phyloP scores from a whole-genome alignment of 2,888 invertebrate species.

The Amphiduros pacificus region DNA sequence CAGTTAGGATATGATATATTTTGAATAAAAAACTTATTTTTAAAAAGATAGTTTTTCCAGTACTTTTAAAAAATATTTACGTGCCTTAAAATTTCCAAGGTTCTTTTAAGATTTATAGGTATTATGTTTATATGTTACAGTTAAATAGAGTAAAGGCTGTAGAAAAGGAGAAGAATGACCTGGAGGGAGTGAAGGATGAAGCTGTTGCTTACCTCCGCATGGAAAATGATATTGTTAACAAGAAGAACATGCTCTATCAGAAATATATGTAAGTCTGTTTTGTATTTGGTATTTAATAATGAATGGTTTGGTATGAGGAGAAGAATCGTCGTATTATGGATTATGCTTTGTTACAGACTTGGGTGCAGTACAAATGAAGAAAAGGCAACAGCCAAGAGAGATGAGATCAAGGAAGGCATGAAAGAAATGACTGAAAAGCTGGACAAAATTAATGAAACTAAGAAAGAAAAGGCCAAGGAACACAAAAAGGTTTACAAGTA shows the following conservation, averaged over 20 bases:
- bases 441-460: conserved; percentile 62
- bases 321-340: too few relatives aligned
- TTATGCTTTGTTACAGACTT: conserved; percentile 30
- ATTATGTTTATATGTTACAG: conserved; percentile 39
- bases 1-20: too few relatives aligned
- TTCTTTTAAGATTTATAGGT: too few relatives aligned
- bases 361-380: conserved; percentile 44
- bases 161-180: conserved; percentile 60
- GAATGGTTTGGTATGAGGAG: too few relatives aligned
- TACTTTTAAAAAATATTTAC: too few relatives aligned
- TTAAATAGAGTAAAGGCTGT: conserved; percentile 78
- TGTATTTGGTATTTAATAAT: too few relatives aligned
- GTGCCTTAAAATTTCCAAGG: too few relatives aligned
- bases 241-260: conserved; percentile 74
- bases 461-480: conserved; percentile 67
- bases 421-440: conserved; percentile 65
- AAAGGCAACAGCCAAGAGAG: conserved; percentile 44
- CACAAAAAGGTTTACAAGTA: conserved; percentile 52
- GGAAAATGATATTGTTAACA: conserved; percentile 75
- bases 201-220: conserved; percentile 71
- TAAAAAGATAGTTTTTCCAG: too few relatives aligned
- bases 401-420: conserved; percentile 60
- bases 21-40: too few relatives aligned
- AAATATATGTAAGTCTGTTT: conserved; percentile 56
- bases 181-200: conserved; percentile 60